Evolutionary conservation across 2,888 invertebrate species (phyloP), one percentile per base, ranked within the genome.

Genomic region (Leucoma salicis): DNA sequence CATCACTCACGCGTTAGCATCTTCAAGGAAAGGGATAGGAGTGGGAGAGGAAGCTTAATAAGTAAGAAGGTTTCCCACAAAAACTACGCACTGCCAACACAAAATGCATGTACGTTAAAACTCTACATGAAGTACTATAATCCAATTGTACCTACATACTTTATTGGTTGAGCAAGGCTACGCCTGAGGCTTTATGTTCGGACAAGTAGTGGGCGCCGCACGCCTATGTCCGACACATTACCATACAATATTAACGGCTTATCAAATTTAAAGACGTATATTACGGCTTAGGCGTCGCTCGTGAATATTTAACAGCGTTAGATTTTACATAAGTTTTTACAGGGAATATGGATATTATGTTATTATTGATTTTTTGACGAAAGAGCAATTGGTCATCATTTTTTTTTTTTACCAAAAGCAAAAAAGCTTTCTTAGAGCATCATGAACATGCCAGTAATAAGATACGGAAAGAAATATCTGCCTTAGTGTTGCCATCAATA

Each of bases 171-270:
- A 42, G 36, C 39, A 29, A 42, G 41, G 39, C 31, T 31, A 36
- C 21, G 39, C 69, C 63, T 47, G 37, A 51, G 59, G 71, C 71
- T 59, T 57, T 62, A 63, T 64, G 56, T 68, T 69, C 60, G 47
- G 53, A 53, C 52, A 53, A 43, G 39, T 63, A 63, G 61, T 70
- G 72, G 67, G 72, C 69, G 74, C 66, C 63, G 61, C 58, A 63
- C 63, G 65, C 57, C 61, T 72, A 57, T 76, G 78, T 77, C 75
- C 66, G 64, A 75, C 80, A 78, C 78, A 82, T 83, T 84, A 82
- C 81, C 80, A 79, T 77, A 76, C 78, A 72, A 81, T 82, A 82
- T 82, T 74, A 70, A 68, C 74, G 77, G 74, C 75, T 73, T 81
- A 79, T 78, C 74, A 72, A 77, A 76, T 68, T 74, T 71, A 70